Percentiles rank a stretch among this genome's conserved stretches.
These are phyloP conservation scores for Papilio glaucus DNA, from an alignment of 1,140 invertebrate species.

Conservation along the genomic window DNA sequence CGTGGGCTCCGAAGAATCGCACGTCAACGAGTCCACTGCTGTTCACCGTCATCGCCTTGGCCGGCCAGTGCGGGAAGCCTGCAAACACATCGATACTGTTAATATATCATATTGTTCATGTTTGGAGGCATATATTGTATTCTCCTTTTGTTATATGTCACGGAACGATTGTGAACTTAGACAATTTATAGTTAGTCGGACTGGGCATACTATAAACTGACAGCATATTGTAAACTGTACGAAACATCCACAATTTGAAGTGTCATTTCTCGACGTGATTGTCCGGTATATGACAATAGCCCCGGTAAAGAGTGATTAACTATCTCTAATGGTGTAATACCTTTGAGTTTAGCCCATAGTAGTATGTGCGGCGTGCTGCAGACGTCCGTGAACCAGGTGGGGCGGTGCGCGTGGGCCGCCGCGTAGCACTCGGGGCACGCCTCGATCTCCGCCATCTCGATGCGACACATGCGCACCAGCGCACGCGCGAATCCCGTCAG, in stretches of 20 bases:
- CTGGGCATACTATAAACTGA: too few relatives aligned
- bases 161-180: too few relatives aligned
- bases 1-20: slow-evolving; percentile 96
- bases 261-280: too few relatives aligned
- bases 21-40: slow-evolving; percentile 92
- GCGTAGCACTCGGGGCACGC: slow-evolving; percentile 96
- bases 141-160: too few relatives aligned
- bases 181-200: too few relatives aligned
- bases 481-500: slow-evolving; percentile 90
- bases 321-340: too few relatives aligned
- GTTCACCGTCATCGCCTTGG: slow-evolving; percentile 93
- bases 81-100: slow-evolving; percentile 39
- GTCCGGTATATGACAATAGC: not conserved
- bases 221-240: too few relatives aligned
- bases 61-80: slow-evolving; percentile 97
- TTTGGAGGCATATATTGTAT: too few relatives aligned
- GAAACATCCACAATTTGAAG: too few relatives aligned
- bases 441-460: slow-evolving; percentile 95
- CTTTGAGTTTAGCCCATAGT: slow-evolving; percentile 96
- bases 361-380: slow-evolving; percentile 94
- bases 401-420: slow-evolving; percentile 91
- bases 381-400: slow-evolving; percentile 95
- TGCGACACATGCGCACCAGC: slow-evolving; percentile 91
- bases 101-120: too few relatives aligned
- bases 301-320: not conserved